A percentile compares a stretch with the other conserved stretches of the same genome.
Conservation (phyloP, 2,113 vertebrate species). For the Trematomus loennbergii region DNA sequence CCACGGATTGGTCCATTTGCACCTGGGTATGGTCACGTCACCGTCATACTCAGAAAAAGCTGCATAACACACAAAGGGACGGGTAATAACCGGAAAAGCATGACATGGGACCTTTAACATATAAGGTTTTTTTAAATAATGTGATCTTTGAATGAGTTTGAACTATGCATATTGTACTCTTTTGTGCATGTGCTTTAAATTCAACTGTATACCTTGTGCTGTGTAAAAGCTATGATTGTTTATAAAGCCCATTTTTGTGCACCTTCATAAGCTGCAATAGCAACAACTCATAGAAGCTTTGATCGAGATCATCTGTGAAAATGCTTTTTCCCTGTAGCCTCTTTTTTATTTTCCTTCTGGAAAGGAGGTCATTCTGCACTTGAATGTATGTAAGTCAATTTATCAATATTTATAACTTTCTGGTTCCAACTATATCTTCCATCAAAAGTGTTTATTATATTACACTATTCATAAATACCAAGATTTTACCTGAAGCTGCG, state of each 20-base stretch:
- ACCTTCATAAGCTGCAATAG: constrained; percentile 8
- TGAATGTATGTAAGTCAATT: background rate
- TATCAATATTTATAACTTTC: constrained; percentile 7
- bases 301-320: background rate
- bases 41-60: too few species aligned
- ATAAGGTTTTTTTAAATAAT: constrained; percentile 51
- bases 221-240: constrained; percentile 59
- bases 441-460: constrained; percentile 4
- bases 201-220: constrained; percentile 40
- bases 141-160: constrained; percentile 20
- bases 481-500: background rate
- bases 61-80: too few species aligned
- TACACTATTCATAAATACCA: constrained; percentile 18
- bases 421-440: constrained; percentile 4
- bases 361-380: background rate
- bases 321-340: background rate
- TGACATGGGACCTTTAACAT: constrained; percentile 3
- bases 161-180: constrained; percentile 22
- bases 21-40: too few species aligned
- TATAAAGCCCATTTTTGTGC: constrained; percentile 15
- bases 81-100: too few species aligned
- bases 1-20: too few species aligned
- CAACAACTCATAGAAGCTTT: constrained; percentile 18
- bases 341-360: background rate
- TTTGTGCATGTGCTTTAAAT: constrained; percentile 49